Percentiles rank a stretch among this genome's conserved stretches.
These are phyloP conservation scores for Drosophila kanapiae DNA, from an alignment of 1,140 invertebrate species.

Conservation along the genomic window DNA sequence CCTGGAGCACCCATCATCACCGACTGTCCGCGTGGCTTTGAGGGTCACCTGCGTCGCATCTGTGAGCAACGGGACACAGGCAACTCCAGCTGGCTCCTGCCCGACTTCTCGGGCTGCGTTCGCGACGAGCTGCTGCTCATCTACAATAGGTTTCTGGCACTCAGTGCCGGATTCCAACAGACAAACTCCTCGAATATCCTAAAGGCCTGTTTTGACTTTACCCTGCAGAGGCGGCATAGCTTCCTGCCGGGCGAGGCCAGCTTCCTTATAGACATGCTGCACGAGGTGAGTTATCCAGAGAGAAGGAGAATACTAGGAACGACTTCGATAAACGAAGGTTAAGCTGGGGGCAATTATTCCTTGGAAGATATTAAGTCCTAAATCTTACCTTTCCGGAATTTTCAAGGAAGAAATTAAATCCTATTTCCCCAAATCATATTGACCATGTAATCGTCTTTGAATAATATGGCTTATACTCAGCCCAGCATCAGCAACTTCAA, in stretches of 20 bases:
- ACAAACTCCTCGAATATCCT: slow-evolving; percentile 86
- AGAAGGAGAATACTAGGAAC: too few species aligned
- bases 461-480: neutral
- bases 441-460: slow-evolving; percentile 10
- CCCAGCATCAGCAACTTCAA: neutral
- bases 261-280: slow-evolving; percentile 82
- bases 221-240: slow-evolving; percentile 67
- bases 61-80: slow-evolving; percentile 87
- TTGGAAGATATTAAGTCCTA: neutral
- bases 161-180: slow-evolving; percentile 89
- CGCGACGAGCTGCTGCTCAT: slow-evolving; percentile 88
- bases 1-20: slow-evolving; percentile 87
- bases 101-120: slow-evolving; percentile 91
- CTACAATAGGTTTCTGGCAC: slow-evolving; percentile 88
- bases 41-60: slow-evolving; percentile 86
- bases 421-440: slow-evolving; percentile 5
- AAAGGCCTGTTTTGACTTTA: slow-evolving; percentile 80
- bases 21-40: slow-evolving; percentile 87
- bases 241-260: slow-evolving; percentile 84
- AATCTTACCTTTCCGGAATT: neutral
- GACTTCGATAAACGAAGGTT: neutral
- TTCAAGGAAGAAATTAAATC: neutral
- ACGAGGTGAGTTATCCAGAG: slow-evolving; percentile 66
- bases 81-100: slow-evolving; percentile 89
- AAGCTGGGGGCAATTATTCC: neutral